A percentile compares a stretch with the other conserved stretches of the same genome.
Conservation (phyloP, 30 jellyfish, hydroid and myxozoan species). For the Morbakka virulenta region DNA sequence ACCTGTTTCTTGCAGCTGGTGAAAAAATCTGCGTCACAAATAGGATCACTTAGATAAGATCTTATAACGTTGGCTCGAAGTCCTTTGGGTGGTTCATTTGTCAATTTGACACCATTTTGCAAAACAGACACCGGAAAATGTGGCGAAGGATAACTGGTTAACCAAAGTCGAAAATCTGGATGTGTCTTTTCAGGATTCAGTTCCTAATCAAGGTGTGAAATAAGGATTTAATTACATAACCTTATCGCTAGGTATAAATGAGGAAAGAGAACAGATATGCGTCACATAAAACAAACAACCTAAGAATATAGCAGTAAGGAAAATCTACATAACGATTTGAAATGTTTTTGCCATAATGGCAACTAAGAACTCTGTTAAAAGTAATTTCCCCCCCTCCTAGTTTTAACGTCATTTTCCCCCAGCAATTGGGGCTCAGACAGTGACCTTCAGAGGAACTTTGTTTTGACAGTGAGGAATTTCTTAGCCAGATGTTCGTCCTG, state of each 20-base stretch:
- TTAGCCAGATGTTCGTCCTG: too few species aligned
- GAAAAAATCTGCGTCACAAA: constrained; percentile 90
- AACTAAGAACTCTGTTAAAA: too few species aligned
- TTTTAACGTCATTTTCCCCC: too few species aligned
- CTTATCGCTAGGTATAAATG: not conserved
- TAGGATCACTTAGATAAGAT: constrained; percentile 94
- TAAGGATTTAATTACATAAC: not conserved
- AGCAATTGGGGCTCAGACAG: too few species aligned
- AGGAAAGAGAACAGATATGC: not conserved
- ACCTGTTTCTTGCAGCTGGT: constrained; percentile 88
- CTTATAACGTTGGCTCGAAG: constrained; percentile 83
- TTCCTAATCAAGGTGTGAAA: constrained; percentile 73
- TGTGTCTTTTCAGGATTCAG: constrained; percentile 90
- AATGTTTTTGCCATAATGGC: too few species aligned
- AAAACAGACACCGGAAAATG: constrained; percentile 90
- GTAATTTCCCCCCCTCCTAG: too few species aligned
- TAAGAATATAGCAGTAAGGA: not conserved
- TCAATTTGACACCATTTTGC: constrained; percentile 86
- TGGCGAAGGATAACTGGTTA: constrained; percentile 95
- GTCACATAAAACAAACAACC: not conserved
- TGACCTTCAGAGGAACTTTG: too few species aligned
- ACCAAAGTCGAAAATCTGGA: constrained; percentile 92
- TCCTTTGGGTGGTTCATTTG: constrained; percentile 98
- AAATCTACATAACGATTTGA: too few species aligned
- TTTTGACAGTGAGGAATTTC: too few species aligned